phyloP scores from a whole-genome alignment of 1,140 invertebrate genomes.

The Phenacoccus solenopsis region DNA sequence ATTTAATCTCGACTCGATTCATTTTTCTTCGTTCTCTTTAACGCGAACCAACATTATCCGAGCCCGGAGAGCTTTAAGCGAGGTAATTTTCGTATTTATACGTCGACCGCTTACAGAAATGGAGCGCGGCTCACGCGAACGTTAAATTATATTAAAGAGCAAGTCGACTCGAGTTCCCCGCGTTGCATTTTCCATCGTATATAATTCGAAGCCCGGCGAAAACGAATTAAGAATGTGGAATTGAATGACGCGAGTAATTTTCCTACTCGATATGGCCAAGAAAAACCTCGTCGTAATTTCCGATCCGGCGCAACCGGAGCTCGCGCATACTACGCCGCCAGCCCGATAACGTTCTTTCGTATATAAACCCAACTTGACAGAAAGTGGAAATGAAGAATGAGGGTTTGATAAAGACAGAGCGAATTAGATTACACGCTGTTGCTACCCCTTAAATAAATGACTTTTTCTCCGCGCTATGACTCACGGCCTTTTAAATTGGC shows the following conservation, averaged over 20 bases:
- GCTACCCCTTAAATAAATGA: constrained; percentile 8
- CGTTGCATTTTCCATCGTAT: too few species aligned
- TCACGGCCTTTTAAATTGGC: background rate
- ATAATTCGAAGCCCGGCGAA: background rate
- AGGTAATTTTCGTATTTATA: background rate
- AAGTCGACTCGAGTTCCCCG: background rate
- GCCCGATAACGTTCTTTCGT: background rate
- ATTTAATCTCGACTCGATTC: background rate
- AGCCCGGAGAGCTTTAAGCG: background rate
- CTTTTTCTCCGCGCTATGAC: constrained; percentile 8
- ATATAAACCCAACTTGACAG: background rate
- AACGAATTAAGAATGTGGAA: too few species aligned
- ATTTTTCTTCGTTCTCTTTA: background rate
- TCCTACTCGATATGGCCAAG: too few species aligned
- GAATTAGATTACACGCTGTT: background rate
- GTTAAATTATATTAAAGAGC: background rate
- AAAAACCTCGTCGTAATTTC: too few species aligned
- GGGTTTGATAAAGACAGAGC: background rate
- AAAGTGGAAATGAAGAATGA: constrained; percentile 2
- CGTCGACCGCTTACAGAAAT: too few species aligned
- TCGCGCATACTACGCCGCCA: background rate
- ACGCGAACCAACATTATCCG: background rate
- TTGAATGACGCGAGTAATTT: too few species aligned
- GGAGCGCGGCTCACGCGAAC: background rate
- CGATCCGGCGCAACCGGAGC: background rate